Evolutionary conservation across 2,888 invertebrate species (phyloP).

Genomic region (Cecidostiba fungosa): DNA sequence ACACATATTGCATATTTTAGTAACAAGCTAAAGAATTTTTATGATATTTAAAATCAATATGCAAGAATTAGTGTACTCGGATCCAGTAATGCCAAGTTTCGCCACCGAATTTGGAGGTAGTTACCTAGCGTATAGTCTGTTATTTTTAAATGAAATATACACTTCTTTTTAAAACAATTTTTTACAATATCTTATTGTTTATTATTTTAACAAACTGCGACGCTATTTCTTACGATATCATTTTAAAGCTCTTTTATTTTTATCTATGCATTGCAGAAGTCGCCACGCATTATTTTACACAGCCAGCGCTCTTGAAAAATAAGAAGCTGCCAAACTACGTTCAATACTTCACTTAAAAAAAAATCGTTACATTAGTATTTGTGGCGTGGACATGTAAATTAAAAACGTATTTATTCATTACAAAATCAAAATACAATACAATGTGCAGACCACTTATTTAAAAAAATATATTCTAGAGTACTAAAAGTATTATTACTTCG

Average conservation of each 20-base stretch:
- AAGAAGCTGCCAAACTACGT: neutral
- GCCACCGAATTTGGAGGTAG: too few species aligned
- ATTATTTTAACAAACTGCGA: neutral
- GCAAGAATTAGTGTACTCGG: too few species aligned
- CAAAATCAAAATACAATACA: neutral
- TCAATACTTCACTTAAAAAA: neutral
- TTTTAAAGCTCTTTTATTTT: neutral
- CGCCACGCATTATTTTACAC: neutral
- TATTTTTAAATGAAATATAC: too few species aligned
- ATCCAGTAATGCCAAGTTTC: too few species aligned
- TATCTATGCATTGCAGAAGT: slow-evolving; percentile 5
- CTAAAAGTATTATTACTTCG: neutral
- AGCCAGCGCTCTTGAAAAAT: neutral
- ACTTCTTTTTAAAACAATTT: neutral
- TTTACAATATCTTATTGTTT: neutral
- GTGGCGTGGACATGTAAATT: neutral
- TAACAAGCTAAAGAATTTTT: too few species aligned
- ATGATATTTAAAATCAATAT: too few species aligned
- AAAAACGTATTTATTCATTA: neutral
- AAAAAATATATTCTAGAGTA: too few species aligned
- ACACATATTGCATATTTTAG: too few species aligned
- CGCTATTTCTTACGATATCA: neutral
- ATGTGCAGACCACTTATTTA: too few species aligned
- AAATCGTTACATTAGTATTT: neutral
- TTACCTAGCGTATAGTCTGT: too few species aligned